Percentiles rank a stretch among this genome's conserved stretches.
phyloP scores from a whole-genome alignment of 2,888 invertebrate genomes.

The Ischnus inquisitorius region DNA sequence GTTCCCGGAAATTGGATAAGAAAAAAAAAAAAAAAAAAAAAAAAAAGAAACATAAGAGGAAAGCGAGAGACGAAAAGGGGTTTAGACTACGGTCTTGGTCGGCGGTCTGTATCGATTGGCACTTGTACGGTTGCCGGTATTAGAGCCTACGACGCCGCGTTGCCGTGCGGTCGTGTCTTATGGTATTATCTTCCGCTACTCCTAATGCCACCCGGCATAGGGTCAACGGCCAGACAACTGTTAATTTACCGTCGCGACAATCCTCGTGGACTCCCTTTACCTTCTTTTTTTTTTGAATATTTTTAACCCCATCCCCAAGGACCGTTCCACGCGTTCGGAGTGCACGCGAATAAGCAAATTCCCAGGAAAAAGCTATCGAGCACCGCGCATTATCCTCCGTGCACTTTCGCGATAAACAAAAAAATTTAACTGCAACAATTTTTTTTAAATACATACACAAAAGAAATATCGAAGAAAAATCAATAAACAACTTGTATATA shows the following conservation, averaged over 20 bases:
- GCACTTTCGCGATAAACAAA: no score
- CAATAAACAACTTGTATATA: no score
- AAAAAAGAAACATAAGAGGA: conserved; percentile 24
- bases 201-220: conserved; percentile 66
- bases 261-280: conserved; percentile 57
- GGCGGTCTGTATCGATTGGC: conserved; percentile 72
- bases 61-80: conserved; percentile 24
- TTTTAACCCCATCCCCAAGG: conserved; percentile 22
- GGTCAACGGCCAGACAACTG: conserved; percentile 74
- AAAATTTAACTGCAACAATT: no score
- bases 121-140: conserved; percentile 73
- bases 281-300: conserved; percentile 31
- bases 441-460: no score
- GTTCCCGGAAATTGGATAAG: conserved; percentile 45
- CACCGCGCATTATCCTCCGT: no score
- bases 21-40: conserved; percentile 36
- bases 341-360: background rate
- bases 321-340: background rate
- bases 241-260: conserved; percentile 68
- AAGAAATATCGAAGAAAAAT: no score
- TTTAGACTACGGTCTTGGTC: conserved; percentile 34
- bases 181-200: conserved; percentile 73
- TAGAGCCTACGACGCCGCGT: conserved; percentile 55
- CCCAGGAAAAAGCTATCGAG: no score
- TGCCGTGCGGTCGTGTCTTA: conserved; percentile 70